Evolutionary conservation across 2,888 invertebrate genomes (phyloP).

Genomic region (Erebia palarica): DNA sequence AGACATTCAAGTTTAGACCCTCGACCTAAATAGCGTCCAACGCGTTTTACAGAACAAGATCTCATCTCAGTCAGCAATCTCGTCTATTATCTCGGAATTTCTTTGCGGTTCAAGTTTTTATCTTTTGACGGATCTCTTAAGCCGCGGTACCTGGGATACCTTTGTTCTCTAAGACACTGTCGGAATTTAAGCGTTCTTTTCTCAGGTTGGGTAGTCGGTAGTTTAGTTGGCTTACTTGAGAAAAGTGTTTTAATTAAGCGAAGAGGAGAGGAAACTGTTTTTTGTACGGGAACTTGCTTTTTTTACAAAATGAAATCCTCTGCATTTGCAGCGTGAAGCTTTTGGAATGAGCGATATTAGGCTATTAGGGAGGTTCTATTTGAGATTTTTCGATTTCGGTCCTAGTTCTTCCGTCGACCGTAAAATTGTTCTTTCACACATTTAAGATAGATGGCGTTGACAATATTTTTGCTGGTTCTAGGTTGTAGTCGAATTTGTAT

Average conservation of each 20-base stretch:
- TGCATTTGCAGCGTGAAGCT: neutral
- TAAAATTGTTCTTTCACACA: neutral
- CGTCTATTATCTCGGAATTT: conserved; percentile 23
- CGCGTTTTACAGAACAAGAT: conserved; percentile 11
- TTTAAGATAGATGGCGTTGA: neutral
- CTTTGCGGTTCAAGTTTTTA: conserved; percentile 31
- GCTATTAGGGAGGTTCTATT: neutral
- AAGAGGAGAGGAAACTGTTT: conserved; percentile 11
- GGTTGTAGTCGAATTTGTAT: neutral
- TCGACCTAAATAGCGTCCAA: neutral
- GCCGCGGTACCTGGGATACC: conserved; percentile 24
- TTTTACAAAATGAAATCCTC: neutral
- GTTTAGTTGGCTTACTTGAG: conserved; percentile 19
- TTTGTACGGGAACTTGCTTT: conserved; percentile 1
- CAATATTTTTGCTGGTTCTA: neutral
- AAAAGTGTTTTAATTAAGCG: conserved; percentile 20
- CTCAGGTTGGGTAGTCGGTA: conserved; percentile 13
- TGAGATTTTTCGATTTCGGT: neutral
- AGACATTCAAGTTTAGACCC: neutral
- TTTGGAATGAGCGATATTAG: neutral
- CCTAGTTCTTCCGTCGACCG: neutral
- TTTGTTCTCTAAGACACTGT: conserved; percentile 20
- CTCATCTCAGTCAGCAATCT: conserved; percentile 11
- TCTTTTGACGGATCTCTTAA: conserved; percentile 29
- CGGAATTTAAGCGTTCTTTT: conserved; percentile 20